phyloP scores from a whole-genome alignment of 2,888 invertebrate genomes.

The Leptothorax acervorum region DNA sequence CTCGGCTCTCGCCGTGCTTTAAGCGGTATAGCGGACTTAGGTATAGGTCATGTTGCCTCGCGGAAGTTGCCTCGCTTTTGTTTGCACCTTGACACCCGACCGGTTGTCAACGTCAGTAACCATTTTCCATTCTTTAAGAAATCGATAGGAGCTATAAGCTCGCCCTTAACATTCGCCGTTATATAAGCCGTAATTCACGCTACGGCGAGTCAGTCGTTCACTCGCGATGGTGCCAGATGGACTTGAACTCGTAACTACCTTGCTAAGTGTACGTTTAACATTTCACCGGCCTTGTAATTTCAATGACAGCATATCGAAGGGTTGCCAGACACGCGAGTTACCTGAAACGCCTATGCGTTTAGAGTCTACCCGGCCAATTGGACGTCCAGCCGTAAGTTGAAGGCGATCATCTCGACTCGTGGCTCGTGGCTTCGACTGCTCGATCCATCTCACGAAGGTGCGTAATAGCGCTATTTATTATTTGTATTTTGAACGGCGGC shows the following conservation, averaged over 20 bases:
- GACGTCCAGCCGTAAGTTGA: background rate
- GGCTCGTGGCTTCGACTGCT: background rate
- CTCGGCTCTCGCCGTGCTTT: background rate
- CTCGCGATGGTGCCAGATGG: background rate
- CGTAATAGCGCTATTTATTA: slow-evolving; percentile 5
- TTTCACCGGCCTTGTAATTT: background rate
- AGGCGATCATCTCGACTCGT: background rate
- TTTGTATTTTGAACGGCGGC: background rate
- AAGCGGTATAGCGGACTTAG: background rate
- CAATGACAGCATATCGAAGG: background rate
- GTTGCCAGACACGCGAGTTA: background rate
- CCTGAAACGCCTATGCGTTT: background rate
- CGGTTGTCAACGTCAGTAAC: slow-evolving; percentile 50
- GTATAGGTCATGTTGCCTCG: slow-evolving; percentile 36
- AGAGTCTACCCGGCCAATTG: background rate
- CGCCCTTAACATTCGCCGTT: slow-evolving; percentile 5
- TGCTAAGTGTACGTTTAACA: background rate
- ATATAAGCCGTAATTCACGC: slow-evolving; percentile 22
- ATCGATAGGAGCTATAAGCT: slow-evolving; percentile 40
- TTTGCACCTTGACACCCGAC: slow-evolving; percentile 49
- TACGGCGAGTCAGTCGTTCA: slow-evolving; percentile 23
- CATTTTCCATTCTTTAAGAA: slow-evolving; percentile 39
- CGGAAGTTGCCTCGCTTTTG: slow-evolving; percentile 39
- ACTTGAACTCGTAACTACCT: background rate
- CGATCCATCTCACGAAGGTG: background rate